Percentiles rank a stretch among this genome's conserved stretches.
Evolutionary conservation across 2,113 vertebrate species (phyloP).

Genomic region (Trematomus loennbergii): DNA sequence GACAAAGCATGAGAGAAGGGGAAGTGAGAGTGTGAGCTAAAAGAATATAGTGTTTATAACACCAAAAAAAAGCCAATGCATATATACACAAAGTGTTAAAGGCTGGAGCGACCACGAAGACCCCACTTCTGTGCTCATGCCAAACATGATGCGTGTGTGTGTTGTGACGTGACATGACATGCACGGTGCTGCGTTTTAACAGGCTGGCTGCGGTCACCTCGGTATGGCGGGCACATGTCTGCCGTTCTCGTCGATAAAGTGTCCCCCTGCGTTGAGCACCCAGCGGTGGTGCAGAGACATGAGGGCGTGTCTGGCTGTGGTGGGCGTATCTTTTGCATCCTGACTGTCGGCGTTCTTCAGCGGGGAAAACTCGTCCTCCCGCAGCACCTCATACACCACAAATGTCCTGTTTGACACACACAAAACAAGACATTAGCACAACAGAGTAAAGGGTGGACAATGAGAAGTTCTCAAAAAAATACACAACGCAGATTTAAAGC

Average conservation of each 20-base stretch:
- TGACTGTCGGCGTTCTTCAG: conserved; percentile 97
- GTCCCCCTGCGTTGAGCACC: conserved; percentile 95
- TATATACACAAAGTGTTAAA: conserved; percentile 19
- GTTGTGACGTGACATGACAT: not conserved
- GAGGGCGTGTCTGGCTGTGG: conserved; percentile 91
- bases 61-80: conserved; percentile 22
- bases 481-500: too few species aligned
- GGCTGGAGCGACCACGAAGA: not conserved
- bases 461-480: too few species aligned
- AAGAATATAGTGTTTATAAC: conserved; percentile 34
- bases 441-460: not conserved
- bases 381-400: conserved; percentile 93
- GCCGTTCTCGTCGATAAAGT: conserved; percentile 95
- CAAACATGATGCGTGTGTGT: not conserved
- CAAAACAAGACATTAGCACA: conserved; percentile 5
- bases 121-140: not conserved
- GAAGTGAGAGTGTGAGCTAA: conserved; percentile 53
- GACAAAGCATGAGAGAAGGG: conserved; percentile 75
- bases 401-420: conserved; percentile 86
- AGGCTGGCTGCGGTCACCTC: conserved; percentile 82
- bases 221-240: conserved; percentile 93
- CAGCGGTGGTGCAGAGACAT: conserved; percentile 98
- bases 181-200: not conserved
- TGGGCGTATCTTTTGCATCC: conserved; percentile 96
- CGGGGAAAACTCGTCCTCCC: conserved; percentile 97